Percentiles rank a stretch among this genome's conserved stretches.
These are phyloP conservation scores for Pagetopsis macropterus DNA, from an alignment of 2,797 vertebrate species.

Conservation along the genomic window DNA sequence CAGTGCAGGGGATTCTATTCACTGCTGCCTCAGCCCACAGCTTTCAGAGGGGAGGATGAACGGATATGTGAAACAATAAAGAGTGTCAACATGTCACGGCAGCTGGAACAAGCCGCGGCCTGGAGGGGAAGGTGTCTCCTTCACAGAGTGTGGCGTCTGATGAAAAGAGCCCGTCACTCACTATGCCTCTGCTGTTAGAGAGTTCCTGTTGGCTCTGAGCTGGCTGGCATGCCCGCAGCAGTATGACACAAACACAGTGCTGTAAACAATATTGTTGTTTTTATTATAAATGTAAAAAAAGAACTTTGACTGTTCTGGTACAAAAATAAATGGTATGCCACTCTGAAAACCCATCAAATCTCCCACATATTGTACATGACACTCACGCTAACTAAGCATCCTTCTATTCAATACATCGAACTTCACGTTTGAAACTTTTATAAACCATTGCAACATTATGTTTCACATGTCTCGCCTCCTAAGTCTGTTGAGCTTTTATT, in stretches of 20 bases:
- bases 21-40: conserved; percentile 39
- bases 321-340: conserved; percentile 68
- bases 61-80: conserved; percentile 65
- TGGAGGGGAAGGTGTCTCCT: conserved; percentile 60
- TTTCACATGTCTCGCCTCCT: conserved; percentile 12
- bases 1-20: conserved; percentile 59
- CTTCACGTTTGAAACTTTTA: conserved; percentile 31
- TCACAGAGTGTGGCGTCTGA: conserved; percentile 56
- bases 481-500: not conserved
- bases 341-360: conserved; percentile 13
- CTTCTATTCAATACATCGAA: conserved; percentile 10
- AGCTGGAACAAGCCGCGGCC: conserved; percentile 65
- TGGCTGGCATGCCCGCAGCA: conserved; percentile 43
- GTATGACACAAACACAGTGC: conserved; percentile 40
- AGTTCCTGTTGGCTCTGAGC: conserved; percentile 56
- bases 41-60: conserved; percentile 56
- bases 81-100: conserved; percentile 67
- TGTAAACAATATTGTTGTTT: not conserved
- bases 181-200: conserved; percentile 65
- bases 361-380: conserved; percentile 19
- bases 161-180: conserved; percentile 61
- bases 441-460: not conserved
- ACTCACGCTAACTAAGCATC: conserved; percentile 28
- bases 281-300: conserved; percentile 23
- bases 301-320: conserved; percentile 39